phyloP scores from a whole-genome alignment of 2,113 vertebrate species.

The Acrocephalus arundinaceus region DNA sequence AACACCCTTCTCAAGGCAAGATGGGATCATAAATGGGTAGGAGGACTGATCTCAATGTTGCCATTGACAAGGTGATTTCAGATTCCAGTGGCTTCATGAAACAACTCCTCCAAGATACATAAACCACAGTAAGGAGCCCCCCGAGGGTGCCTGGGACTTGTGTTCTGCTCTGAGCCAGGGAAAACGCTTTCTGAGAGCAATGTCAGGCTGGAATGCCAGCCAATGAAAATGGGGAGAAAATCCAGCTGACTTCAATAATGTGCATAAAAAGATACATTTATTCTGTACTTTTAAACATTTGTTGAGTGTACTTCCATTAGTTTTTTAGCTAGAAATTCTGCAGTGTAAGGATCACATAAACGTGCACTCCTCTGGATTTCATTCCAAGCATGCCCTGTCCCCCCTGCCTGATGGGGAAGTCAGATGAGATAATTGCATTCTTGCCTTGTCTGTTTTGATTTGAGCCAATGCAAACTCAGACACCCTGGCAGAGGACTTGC shows the following conservation, averaged over 20 bases:
- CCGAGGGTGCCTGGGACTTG: neutral
- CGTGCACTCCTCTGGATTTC: neutral
- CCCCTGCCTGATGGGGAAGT: neutral
- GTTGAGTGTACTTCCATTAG: neutral
- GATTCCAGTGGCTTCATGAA: neutral
- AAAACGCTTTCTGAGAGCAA: neutral
- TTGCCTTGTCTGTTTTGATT: neutral
- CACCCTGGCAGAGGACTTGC: neutral
- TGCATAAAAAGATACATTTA: neutral
- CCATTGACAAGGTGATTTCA: conserved; percentile 30
- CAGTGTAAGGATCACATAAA: neutral
- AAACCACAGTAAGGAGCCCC: neutral
- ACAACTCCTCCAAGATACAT: neutral
- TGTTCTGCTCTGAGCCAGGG: neutral
- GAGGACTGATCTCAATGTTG: neutral
- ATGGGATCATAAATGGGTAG: neutral
- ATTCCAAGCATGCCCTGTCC: neutral
- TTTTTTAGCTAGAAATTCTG: neutral
- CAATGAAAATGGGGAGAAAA: neutral
- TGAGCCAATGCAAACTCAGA: neutral
- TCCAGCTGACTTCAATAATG: neutral
- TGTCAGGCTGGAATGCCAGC: neutral
- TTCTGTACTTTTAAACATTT: neutral
- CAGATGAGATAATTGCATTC: neutral
- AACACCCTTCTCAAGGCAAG: neutral